These are phyloP conservation scores for Pachypanchax playfairii DNA, from an alignment of 2,113 vertebrate species.

Conservation along the genomic window DNA sequence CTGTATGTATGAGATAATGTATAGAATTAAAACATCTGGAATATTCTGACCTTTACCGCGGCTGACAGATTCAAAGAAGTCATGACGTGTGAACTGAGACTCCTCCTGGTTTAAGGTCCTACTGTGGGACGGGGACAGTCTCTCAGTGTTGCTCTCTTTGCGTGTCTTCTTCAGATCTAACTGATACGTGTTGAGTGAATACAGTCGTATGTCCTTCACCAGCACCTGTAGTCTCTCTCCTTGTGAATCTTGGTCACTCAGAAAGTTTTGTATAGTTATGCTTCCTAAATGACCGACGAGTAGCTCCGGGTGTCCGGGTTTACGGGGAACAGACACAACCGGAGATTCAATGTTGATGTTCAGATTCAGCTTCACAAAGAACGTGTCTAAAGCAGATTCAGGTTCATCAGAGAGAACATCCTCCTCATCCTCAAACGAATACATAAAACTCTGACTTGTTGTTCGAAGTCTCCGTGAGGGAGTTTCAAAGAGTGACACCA, in stretches of 20 bases:
- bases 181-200: constrained; percentile 89
- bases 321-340: constrained; percentile 91
- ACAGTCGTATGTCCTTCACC: constrained; percentile 94
- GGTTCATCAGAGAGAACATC: constrained; percentile 61
- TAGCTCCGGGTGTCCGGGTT: constrained; percentile 91
- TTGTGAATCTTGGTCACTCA: constrained; percentile 85
- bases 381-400: constrained; percentile 70
- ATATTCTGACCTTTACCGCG: constrained; percentile 87
- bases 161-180: constrained; percentile 70
- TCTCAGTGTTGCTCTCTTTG: constrained; percentile 36
- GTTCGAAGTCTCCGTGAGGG: constrained; percentile 79
- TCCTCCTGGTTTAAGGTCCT: constrained; percentile 80
- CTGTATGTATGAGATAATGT: not conserved
- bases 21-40: not conserved
- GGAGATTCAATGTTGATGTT: constrained; percentile 95
- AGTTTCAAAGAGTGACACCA: constrained; percentile 94
- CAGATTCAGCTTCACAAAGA: constrained; percentile 91
- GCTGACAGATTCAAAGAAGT: constrained; percentile 93
- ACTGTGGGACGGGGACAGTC: constrained; percentile 49
- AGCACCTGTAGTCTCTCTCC: constrained; percentile 89
- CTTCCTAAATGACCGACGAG: constrained; percentile 94
- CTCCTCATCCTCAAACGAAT: constrained; percentile 82
- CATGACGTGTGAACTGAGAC: constrained; percentile 89
- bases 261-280: constrained; percentile 92
- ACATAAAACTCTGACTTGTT: constrained; percentile 73